phyloP scores from a whole-genome alignment of 2,888 invertebrate species.

The Noctua janthe region DNA sequence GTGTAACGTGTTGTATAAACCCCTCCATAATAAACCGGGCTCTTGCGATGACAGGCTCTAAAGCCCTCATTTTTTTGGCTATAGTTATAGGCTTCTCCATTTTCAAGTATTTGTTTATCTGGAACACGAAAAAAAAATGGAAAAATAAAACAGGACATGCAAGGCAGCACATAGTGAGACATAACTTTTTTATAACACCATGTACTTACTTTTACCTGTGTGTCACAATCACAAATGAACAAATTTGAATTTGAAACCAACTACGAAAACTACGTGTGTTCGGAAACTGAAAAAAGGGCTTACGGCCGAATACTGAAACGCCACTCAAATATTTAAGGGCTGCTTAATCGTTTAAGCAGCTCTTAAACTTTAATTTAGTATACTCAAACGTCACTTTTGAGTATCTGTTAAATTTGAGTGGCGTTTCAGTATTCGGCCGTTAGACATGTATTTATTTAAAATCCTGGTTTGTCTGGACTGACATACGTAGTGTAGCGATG shows the following conservation, averaged over 20 bases:
- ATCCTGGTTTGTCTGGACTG: background rate
- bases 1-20: conserved; percentile 85
- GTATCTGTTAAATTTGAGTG: too few species aligned
- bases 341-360: too few species aligned
- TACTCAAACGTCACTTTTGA: too few species aligned
- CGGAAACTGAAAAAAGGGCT: background rate
- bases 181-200: too few species aligned
- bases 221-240: too few species aligned
- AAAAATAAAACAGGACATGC: background rate
- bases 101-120: conserved; percentile 79
- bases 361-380: too few species aligned
- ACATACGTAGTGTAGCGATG: background rate
- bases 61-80: conserved; percentile 77
- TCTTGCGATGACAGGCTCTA: conserved; percentile 79
- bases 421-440: too few species aligned
- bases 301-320: too few species aligned
- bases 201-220: too few species aligned
- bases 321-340: too few species aligned
- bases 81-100: conserved; percentile 72
- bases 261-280: too few species aligned
- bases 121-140: background rate
- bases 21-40: conserved; percentile 86
- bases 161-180: too few species aligned
- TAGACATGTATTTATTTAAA: background rate
- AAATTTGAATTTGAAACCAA: background rate